Evolutionary conservation across 1,140 invertebrate species (phyloP).

Genomic region (Coenobita brevimanus): DNA sequence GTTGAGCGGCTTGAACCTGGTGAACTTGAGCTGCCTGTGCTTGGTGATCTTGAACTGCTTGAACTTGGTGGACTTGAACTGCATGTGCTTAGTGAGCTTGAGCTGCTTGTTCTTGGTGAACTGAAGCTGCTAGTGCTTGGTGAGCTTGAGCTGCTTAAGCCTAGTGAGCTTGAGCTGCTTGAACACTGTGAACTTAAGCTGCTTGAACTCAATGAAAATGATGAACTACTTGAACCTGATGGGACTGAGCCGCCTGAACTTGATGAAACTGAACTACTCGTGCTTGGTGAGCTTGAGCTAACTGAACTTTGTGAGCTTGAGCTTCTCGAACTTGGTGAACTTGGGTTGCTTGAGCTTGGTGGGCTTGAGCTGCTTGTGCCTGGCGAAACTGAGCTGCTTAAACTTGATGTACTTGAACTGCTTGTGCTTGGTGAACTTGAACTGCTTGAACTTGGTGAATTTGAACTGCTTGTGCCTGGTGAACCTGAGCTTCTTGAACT

Average conservation of each 20-base stretch:
- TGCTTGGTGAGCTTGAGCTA: no score
- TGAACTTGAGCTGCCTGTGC: background rate
- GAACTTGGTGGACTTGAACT: background rate
- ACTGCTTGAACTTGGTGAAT: background rate
- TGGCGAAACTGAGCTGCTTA: background rate
- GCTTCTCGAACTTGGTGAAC: no score
- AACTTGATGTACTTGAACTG: background rate
- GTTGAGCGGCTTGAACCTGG: background rate
- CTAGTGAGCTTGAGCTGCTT: no score
- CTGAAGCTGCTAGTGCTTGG: no score
- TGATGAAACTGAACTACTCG: no score
- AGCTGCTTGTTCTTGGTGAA: no score
- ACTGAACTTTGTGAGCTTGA: no score
- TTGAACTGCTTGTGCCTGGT: background rate
- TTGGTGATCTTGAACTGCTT: background rate
- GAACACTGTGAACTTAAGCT: no score
- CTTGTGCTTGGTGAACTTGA: background rate
- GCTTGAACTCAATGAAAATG: no score
- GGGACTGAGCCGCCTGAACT: background rate
- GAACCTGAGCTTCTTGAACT: conserved; percentile 15
- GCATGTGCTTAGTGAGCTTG: background rate
- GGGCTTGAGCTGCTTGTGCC: no score
- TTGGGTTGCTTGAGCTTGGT: no score
- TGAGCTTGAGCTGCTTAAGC: no score
- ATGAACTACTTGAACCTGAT: conserved; percentile 1